These are phyloP conservation scores for Gnatocerus cornutus DNA, from an alignment of 2,888 invertebrate genomes.

Conservation along the genomic window DNA sequence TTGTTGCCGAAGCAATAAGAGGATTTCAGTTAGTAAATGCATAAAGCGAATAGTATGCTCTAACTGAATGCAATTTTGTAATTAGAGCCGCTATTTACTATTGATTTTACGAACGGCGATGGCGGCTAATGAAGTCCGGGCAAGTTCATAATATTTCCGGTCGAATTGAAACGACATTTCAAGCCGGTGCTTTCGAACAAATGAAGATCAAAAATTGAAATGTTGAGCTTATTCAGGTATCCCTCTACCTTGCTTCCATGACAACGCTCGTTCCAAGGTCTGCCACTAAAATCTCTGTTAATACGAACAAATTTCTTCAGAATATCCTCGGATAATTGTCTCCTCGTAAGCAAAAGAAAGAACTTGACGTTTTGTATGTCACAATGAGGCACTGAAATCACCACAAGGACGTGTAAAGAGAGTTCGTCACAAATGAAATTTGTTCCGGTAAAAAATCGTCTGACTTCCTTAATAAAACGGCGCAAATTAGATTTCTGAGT, in stretches of 20 bases:
- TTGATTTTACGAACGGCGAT: slow-evolving; percentile 16
- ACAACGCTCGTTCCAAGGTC: too few species aligned
- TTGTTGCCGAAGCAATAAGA: not conserved
- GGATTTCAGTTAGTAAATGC: slow-evolving; percentile 1
- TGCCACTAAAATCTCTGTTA: too few species aligned
- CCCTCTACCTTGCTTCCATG: too few species aligned
- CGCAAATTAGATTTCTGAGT: slow-evolving; percentile 2
- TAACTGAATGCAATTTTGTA: slow-evolving; percentile 26
- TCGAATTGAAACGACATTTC: not conserved
- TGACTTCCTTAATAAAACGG: slow-evolving; percentile 6
- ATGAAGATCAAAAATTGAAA: too few species aligned
- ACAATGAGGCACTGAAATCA: not conserved
- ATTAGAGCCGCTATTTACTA: slow-evolving; percentile 19
- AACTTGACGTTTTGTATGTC: too few species aligned
- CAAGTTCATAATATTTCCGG: slow-evolving; percentile 8
- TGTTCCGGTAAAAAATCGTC: slow-evolving; percentile 3
- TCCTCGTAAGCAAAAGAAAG: too few species aligned
- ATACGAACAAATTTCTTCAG: too few species aligned
- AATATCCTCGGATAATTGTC: too few species aligned
- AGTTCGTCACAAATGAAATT: slow-evolving; percentile 7
- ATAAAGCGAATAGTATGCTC: not conserved
- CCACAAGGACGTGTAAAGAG: slow-evolving; percentile 1
- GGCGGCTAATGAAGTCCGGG: slow-evolving; percentile 8
- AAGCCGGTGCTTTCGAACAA: too few species aligned
- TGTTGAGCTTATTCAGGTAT: not conserved